These are phyloP conservation scores for Schlechtendalia chinensis DNA, from an alignment of 1,140 invertebrate genomes.

Conservation along the genomic window DNA sequence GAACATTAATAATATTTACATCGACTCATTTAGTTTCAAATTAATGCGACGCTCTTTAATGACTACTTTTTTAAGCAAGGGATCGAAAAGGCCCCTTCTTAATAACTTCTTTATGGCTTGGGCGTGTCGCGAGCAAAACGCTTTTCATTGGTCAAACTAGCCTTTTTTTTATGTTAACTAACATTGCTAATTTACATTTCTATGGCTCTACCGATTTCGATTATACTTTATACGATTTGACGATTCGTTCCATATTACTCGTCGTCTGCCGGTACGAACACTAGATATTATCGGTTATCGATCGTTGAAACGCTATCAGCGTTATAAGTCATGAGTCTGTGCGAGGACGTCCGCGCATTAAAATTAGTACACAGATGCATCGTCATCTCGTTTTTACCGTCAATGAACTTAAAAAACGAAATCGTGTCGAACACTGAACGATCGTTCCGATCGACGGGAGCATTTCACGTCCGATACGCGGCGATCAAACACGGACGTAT, in stretches of 20 bases:
- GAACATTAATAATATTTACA: neutral
- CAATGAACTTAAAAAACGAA: no score
- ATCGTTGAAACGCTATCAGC: no score
- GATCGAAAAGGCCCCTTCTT: slow-evolving; percentile 29
- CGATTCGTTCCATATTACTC: neutral
- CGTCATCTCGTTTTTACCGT: no score
- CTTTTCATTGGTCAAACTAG: slow-evolving; percentile 25
- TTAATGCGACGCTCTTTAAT: slow-evolving; percentile 17
- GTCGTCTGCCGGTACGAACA: no score
- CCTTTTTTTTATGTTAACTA: neutral
- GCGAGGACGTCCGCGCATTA: no score
- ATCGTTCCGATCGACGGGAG: no score
- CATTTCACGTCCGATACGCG: no score
- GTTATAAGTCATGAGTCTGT: no score
- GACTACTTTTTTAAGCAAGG: slow-evolving; percentile 12
- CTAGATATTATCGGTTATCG: no score
- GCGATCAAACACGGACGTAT: no score
- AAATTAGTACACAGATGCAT: no score
- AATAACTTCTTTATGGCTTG: slow-evolving; percentile 25
- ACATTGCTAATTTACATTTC: slow-evolving; percentile 26
- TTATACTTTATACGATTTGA: neutral
- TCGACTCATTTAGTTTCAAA: slow-evolving; percentile 33
- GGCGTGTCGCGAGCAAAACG: slow-evolving; percentile 16
- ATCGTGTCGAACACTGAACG: no score
- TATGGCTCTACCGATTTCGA: neutral